These are phyloP conservation scores for Microtus californicus DNA, from an alignment of 2,797 vertebrate genomes.

Conservation along the genomic window DNA sequence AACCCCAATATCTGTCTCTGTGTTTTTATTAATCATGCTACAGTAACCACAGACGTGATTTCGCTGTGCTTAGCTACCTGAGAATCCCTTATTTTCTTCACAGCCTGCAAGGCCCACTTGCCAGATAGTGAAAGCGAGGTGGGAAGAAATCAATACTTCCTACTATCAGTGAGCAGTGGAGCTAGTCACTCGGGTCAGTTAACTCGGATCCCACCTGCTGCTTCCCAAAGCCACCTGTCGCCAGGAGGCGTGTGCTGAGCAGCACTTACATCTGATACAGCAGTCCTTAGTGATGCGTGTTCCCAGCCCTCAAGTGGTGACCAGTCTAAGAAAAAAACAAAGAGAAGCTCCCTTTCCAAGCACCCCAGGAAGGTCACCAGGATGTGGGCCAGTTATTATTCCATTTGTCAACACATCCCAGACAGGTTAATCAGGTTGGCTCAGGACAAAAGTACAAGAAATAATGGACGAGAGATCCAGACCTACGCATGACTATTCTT, in stretches of 20 bases:
- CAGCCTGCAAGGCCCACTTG: neutral
- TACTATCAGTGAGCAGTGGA: neutral
- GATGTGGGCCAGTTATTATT: neutral
- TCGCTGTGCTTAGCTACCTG: fast-evolving
- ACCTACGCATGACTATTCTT: neutral
- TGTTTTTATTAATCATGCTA: too few species aligned
- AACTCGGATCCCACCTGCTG: neutral
- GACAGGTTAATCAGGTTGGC: neutral
- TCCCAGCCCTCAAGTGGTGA: neutral
- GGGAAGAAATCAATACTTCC: neutral
- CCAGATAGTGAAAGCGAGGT: neutral
- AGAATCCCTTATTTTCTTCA: neutral
- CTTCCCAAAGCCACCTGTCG: neutral
- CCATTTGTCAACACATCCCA: neutral
- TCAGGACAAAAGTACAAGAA: neutral
- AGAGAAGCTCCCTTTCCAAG: neutral
- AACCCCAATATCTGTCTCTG: too few species aligned
- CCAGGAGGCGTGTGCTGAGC: neutral
- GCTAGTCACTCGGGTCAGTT: neutral
- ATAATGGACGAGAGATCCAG: neutral
- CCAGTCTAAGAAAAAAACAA: neutral
- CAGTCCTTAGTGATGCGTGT: neutral
- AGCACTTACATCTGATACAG: neutral
- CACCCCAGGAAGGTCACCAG: neutral
- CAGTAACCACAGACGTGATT: neutral